These are phyloP conservation scores for Sphaeramia orbicularis DNA, from an alignment of 2,797 vertebrate genomes.

Conservation along the genomic window DNA sequence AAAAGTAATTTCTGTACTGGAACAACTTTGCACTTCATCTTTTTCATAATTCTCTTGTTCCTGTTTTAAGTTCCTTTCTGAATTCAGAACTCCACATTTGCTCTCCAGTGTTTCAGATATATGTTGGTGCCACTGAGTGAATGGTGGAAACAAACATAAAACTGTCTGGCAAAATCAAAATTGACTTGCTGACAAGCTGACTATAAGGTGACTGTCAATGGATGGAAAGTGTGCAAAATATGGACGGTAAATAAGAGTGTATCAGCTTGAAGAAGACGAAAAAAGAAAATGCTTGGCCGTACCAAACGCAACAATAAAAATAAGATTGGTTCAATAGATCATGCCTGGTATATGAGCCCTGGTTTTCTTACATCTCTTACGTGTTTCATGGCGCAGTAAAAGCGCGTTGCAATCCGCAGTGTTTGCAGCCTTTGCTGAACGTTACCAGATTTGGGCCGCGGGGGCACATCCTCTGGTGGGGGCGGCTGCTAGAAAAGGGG, in stretches of 20 bases:
- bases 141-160: constrained; percentile 49
- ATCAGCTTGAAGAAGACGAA: constrained; percentile 49
- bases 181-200: constrained; percentile 43
- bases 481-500: constrained; percentile 81
- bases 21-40: constrained; percentile 1
- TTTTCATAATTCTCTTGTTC: constrained; percentile 4
- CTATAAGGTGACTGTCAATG: constrained; percentile 53
- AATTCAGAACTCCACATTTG: constrained; percentile 11
- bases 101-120: constrained; percentile 45
- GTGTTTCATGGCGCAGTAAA: constrained; percentile 88
- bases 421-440: constrained; percentile 88
- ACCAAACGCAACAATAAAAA: constrained; percentile 53
- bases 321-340: constrained; percentile 76
- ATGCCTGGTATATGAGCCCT: constrained; percentile 86
- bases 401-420: constrained; percentile 86
- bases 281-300: constrained; percentile 50
- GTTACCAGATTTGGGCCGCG: constrained; percentile 85
- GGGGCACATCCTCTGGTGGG: constrained; percentile 82
- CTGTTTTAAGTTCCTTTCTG: neutral
- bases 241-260: constrained; percentile 48
- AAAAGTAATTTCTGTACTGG: neutral
- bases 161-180: constrained; percentile 38
- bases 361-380: constrained; percentile 87
- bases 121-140: constrained; percentile 36
- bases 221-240: constrained; percentile 60